Base-by-base conservation (phyloP, 2,113 vertebrate species). In the Vireo altiloquus region DNA sequence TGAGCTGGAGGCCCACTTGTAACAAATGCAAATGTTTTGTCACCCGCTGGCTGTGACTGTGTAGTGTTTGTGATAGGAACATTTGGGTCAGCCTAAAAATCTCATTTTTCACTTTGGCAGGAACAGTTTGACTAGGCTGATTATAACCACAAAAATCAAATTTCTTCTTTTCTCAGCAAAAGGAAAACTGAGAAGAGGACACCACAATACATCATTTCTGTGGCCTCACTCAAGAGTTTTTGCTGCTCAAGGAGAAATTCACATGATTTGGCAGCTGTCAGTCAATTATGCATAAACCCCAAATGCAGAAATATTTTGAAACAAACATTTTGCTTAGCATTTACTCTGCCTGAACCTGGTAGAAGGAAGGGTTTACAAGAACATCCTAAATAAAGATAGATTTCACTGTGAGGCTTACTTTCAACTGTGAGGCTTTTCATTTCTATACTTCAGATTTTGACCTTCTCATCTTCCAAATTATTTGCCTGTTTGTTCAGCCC, bases 21-120 rank as follows among this genome's bases (percentile, higher is more conserved):
- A 85, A 86, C 82, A 94, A 95, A 93, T 92, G 85, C 76, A 88
- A 95, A 92, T 71, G 47, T 77, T 92, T 10, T 75, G 83, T 84
- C 86, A 94, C 86, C 1, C 4, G 18, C 71, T 89, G 84, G 57
- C 70, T 92, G 37, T 86, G 71, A 88, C 61, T 87, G 63, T 49
- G 59, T 44, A 87, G 82, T 7, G 0, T 66, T 79, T 70, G 37
- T 78, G 78, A 85, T 1, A 56, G 50, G 9, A 94, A 66, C 39
- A 54, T 81, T 77, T 35, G 15, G 23, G 53, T 37, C 49, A 87
- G 63, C 46, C 40, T 68, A 59, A 84, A 93, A 87, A 33, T 65
- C 21, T 64, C 7, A 39, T 68, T 90, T 94, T 92, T 91, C 31
- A 68, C 59, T 77, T 74, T 15, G 49, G 59, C 71, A 64, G 22